A percentile compares a stretch with the other conserved stretches of the same genome.
Evolutionary conservation across 1,140 invertebrate species (phyloP).

Genomic region (Drosophila albomicans): DNA sequence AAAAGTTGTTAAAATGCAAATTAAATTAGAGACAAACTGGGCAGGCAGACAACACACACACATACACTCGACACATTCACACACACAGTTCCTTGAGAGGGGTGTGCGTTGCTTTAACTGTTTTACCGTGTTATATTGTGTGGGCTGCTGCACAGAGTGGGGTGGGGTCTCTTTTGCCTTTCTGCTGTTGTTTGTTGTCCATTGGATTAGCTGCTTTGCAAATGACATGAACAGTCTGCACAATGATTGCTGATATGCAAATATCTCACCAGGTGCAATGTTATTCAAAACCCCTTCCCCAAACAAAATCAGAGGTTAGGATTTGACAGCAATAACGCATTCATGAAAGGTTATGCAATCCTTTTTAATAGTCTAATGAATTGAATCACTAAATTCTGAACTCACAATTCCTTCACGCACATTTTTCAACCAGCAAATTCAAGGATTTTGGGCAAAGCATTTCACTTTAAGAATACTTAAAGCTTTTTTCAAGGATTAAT

Average conservation of each 20-base stretch:
- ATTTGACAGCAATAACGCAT: constrained; percentile 36
- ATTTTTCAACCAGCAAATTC: too few relatives aligned
- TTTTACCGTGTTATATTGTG: constrained; percentile 36
- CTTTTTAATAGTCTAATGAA: constrained; percentile 3
- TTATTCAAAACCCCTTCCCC: background rate
- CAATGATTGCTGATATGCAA: constrained; percentile 56
- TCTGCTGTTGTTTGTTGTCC: constrained; percentile 36
- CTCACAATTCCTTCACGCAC: too few relatives aligned
- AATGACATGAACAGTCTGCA: constrained; percentile 50
- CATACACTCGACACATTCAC: constrained; percentile 7
- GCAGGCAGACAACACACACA: constrained; percentile 37
- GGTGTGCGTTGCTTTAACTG: constrained; percentile 9
- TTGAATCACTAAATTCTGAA: too few relatives aligned
- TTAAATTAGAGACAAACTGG: constrained; percentile 81
- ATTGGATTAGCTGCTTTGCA: constrained; percentile 41
- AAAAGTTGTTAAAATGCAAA: constrained; percentile 84
- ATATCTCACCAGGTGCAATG: constrained; percentile 43
- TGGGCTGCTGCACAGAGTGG: constrained; percentile 44
- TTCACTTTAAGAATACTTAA: background rate
- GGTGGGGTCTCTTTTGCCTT: constrained; percentile 41
- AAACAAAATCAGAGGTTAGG: constrained; percentile 2
- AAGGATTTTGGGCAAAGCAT: too few relatives aligned
- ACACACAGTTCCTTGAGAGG: constrained; percentile 24
- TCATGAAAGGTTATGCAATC: constrained; percentile 27
- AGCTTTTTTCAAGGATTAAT: background rate